Evolutionary conservation across 2,113 vertebrate species (phyloP), one percentile per base, ranked within the genome.

Genomic region (Ictalurus punctatus): DNA sequence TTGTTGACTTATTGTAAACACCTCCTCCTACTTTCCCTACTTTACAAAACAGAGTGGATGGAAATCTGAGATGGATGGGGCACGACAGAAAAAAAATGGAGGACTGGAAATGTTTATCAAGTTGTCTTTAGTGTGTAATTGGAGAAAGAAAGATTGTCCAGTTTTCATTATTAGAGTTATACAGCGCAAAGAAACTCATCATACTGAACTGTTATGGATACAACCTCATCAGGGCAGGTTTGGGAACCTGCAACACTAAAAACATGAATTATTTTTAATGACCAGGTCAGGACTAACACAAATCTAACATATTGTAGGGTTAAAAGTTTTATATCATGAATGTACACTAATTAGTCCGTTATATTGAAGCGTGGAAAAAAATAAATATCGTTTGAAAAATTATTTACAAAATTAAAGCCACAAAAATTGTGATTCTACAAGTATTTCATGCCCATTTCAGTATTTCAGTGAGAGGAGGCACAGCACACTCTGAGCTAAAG

Each of bases 21-120:
- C 16, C 16, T 17, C 69, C 69, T 73, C 30, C 69, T 73, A 73
- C 69, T 73, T 17, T 71, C 67, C 67, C 67, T 71, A 71, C 30
- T 71, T 73, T 73, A 73, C 69, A 73, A 73, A 73, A 19, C 69
- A 37, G 69, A 73, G 30, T 73, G 69, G 34, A 73, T 34, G 69
- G 14, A 73, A 73, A 73, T 73, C 30, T 37, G 30, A 19, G 16
- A 19, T 16, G 6, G 69, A 19, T 0, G 23, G 7, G 69, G 6
- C 69, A 34, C 69, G 2, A 2, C 30, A 37, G 69, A 37, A 37
- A 71, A 30, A 34, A 34, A 34, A 37, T 13, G 63, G 16, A 37
- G 65, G 9, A 37, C 30, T 73, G 69, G 14, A 73, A 19, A 37
- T 73, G 5, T 19, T 37, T 19, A 73, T 7, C 14, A 34, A 2